A percentile compares a stretch with the other conserved stretches of the same genome.
phyloP scores from a whole-genome alignment of 2,113 vertebrate genomes.

The Anolis sagrei region DNA sequence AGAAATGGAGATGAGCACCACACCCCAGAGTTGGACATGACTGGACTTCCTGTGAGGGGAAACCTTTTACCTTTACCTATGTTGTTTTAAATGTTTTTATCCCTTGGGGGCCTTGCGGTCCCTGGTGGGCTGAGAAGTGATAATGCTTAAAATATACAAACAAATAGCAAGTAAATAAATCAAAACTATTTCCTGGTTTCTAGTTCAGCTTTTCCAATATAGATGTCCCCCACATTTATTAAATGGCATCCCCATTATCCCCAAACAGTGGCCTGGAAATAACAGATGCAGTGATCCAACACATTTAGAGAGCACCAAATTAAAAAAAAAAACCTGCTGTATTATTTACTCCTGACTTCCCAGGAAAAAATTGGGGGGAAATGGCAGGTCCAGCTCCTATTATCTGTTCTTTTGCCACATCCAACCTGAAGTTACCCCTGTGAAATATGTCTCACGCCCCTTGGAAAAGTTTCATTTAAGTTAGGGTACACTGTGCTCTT shows the following conservation, averaged over 20 bases:
- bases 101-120: too few species aligned
- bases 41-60: too few species aligned
- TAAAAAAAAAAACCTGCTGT: background rate
- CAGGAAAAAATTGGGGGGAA: background rate
- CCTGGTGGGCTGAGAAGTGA: too few species aligned
- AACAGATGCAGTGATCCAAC: background rate
- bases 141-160: background rate
- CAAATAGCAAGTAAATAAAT: background rate
- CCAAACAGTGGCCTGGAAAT: background rate
- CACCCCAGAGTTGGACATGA: too few species aligned
- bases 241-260: background rate
- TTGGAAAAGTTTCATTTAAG: constrained; percentile 55
- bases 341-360: constrained; percentile 8
- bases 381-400: constrained; percentile 3
- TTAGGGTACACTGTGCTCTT: fast-evolving
- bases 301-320: background rate
- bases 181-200: background rate
- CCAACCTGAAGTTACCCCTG: constrained; percentile 39
- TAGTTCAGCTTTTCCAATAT: background rate
- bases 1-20: too few species aligned
- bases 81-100: too few species aligned
- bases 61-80: too few species aligned
- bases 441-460: background rate
- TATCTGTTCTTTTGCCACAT: background rate
- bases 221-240: background rate